A percentile compares a stretch with the other conserved stretches of the same genome.
Conservation (phyloP, 1,140 invertebrate genomes). For the Prorops nasuta region DNA sequence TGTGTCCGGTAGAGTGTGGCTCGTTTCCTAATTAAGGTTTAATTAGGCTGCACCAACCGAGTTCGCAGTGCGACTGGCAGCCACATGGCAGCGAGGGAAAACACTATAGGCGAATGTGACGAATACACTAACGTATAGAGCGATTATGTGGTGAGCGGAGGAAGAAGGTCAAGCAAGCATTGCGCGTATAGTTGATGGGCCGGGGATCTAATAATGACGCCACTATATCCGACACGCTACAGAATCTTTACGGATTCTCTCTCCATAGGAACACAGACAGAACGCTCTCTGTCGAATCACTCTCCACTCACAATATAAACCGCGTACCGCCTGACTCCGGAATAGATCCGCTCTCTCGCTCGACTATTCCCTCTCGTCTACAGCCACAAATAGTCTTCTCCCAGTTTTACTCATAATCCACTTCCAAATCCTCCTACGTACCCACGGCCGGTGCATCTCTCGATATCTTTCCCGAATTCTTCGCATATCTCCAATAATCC, state of each 20-base stretch:
- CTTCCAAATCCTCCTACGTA: too few species aligned
- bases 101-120: not conserved
- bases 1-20: too few species aligned
- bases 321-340: not conserved
- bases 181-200: not conserved
- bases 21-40: slow-evolving; percentile 27
- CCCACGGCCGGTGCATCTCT: too few species aligned
- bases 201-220: slow-evolving; percentile 45
- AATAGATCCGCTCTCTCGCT: too few species aligned
- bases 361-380: too few species aligned
- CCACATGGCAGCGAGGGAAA: slow-evolving; percentile 31
- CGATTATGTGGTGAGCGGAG: not conserved
- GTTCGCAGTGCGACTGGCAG: slow-evolving; percentile 38
- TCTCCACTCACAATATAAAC: not conserved
- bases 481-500: too few species aligned
- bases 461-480: too few species aligned
- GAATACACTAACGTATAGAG: slow-evolving; percentile 13
- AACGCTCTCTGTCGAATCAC: not conserved
- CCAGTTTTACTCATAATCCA: too few species aligned
- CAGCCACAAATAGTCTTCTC: too few species aligned
- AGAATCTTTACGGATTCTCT: not conserved
- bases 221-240: slow-evolving; percentile 32
- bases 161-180: not conserved
- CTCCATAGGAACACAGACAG: too few species aligned
- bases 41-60: slow-evolving; percentile 34